Evolutionary conservation across 2,113 vertebrate genomes (phyloP).

Genomic region (Notechis scutatus): DNA sequence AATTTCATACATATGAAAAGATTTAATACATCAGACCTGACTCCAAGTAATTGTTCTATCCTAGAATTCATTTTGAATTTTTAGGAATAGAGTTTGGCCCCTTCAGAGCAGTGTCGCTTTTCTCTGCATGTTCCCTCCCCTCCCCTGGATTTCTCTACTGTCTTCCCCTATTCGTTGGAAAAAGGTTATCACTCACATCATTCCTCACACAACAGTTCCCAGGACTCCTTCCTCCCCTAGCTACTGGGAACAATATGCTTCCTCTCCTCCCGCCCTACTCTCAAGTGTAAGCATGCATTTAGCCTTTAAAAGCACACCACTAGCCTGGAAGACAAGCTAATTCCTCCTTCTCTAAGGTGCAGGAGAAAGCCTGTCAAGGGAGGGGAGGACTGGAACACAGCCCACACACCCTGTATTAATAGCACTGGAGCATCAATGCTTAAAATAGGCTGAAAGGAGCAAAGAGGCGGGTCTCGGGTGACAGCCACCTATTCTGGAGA

Average conservation of each 20-base stretch:
- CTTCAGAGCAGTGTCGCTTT: background rate
- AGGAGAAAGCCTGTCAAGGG: slow-evolving; percentile 23
- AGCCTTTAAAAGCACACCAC: background rate
- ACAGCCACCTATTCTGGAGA: slow-evolving; percentile 61
- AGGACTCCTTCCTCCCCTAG: background rate
- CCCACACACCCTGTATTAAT: slow-evolving; percentile 54
- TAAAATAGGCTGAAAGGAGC: slow-evolving; percentile 61
- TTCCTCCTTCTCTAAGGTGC: slow-evolving; percentile 3
- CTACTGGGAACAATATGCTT: background rate
- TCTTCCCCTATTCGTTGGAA: background rate
- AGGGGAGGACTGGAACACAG: background rate
- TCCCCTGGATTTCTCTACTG: background rate
- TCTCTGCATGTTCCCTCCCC: fast-evolving
- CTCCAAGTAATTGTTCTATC: background rate
- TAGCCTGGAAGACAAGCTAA: background rate
- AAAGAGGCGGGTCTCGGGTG: slow-evolving; percentile 46
- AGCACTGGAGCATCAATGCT: slow-evolving; percentile 54
- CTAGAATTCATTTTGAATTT: background rate
- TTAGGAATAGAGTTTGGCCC: background rate
- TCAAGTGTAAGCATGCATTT: background rate
- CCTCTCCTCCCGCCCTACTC: too few species aligned
- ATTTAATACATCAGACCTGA: background rate
- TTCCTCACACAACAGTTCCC: too few species aligned
- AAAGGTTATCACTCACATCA: background rate
- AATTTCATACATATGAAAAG: background rate